Base-by-base conservation (phyloP, 2,113 vertebrate genomes). In the Oncorhynchus mykiss region DNA sequence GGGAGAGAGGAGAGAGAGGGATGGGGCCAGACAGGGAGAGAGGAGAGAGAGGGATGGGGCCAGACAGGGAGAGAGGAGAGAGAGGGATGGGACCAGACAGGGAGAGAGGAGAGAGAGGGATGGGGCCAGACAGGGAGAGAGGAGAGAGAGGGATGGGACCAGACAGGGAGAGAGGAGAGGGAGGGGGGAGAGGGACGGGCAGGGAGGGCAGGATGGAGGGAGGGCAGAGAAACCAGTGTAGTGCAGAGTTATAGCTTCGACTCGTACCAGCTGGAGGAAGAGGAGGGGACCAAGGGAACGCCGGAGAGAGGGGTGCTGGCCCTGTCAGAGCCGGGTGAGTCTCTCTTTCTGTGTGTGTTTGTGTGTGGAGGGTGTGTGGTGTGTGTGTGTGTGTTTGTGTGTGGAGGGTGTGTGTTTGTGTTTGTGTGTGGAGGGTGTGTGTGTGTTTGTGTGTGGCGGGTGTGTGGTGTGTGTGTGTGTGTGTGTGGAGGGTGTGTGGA, bases 221-320 rank as follows among this genome's bases (percentile, higher is more conserved):
- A 91, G 76, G 87, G 86, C 27, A 79, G 90, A 59, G 90, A 91
- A 80, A 87, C 94, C 5, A 93, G 95, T 5, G 88, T 96, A 87
- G 95, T 96, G 87, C 95, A 96, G 93, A 97, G 97, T 92, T 98
- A 95, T 90, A 96, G 96, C 90, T 97, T 98, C 0, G 94, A 98
- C 88, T 95, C 95, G 60, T 95, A 96, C 91, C 96, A 95, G 88
- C 92, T 96, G 90, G 97, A 98, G 83, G 96, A 96, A 84, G 94
- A 95, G 3, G 95, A 93, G 74, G 91, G 93, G 76, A 78, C 85
- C 0, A 95, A 94, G 83, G 92, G 92, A 1, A 89, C 91, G 73
- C 94, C 92, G 1, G 93, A 95, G 90, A 93, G 95, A 89, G 94
- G 93, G 0, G 79, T 95, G 48, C 93, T 96, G 49, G 91, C 94